Evolutionary conservation across 2,113 vertebrate species (phyloP).

Genomic region (Scortum barcoo): DNA sequence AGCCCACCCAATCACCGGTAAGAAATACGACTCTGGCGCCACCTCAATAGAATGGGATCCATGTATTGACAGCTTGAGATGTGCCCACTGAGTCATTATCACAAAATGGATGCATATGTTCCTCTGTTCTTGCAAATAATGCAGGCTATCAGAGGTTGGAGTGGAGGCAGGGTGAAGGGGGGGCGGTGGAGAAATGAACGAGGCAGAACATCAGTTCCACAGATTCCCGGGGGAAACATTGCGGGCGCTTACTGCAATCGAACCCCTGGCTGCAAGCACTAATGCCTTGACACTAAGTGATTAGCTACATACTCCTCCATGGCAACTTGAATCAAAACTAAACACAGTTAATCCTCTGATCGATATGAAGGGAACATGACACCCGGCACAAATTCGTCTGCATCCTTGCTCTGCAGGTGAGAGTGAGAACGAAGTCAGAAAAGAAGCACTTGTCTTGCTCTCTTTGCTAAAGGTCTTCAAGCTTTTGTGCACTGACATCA

Average conservation of each 20-base stretch:
- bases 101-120: slow-evolving; percentile 36
- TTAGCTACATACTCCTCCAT: slow-evolving; percentile 55
- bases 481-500: slow-evolving; percentile 10
- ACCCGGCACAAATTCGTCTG: not conserved
- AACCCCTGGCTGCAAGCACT: slow-evolving; percentile 32
- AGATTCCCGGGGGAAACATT: slow-evolving; percentile 52
- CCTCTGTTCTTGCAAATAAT: slow-evolving; percentile 29
- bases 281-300: slow-evolving; percentile 60
- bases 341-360: slow-evolving; percentile 57
- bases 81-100: slow-evolving; percentile 42
- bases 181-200: slow-evolving; percentile 12
- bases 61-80: slow-evolving; percentile 45
- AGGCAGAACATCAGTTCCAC: slow-evolving; percentile 20
- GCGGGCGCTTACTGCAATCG: slow-evolving; percentile 42
- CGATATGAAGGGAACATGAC: slow-evolving; percentile 36
- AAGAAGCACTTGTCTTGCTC: not conserved
- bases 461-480: slow-evolving; percentile 10
- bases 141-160: slow-evolving; percentile 5
- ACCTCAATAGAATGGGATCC: slow-evolving; percentile 22
- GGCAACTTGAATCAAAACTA: slow-evolving; percentile 48
- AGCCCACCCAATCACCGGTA: slow-evolving; percentile 27
- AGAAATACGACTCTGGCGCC: slow-evolving; percentile 17
- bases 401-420: slow-evolving; percentile 4
- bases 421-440: too few species aligned
- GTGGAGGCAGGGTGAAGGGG: not conserved